Conservation (phyloP, 2,888 invertebrate genomes). For the Ypsolopha sequella region DNA sequence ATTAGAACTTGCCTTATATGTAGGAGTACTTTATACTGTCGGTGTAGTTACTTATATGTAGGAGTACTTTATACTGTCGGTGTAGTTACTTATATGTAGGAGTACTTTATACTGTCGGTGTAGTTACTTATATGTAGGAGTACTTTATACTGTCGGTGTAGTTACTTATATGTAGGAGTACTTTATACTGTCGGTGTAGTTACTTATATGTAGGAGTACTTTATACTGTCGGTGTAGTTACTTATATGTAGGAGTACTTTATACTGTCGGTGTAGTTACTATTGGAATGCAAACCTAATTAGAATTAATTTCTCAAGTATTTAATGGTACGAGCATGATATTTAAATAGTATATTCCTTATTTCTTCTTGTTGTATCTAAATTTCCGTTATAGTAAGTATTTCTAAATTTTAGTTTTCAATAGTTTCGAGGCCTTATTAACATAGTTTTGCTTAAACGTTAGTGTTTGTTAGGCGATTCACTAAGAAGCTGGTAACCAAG, state of each 20-base stretch:
- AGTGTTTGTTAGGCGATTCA: background rate
- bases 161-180: too few relatives aligned
- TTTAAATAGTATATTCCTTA: background rate
- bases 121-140: too few relatives aligned
- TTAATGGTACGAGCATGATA: background rate
- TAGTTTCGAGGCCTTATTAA: slow-evolving; percentile 3
- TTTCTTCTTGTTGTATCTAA: background rate
- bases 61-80: too few relatives aligned
- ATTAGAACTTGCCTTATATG: too few relatives aligned
- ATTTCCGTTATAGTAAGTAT: background rate
- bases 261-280: background rate
- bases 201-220: too few relatives aligned
- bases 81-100: too few relatives aligned
- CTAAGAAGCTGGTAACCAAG: background rate
- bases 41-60: background rate
- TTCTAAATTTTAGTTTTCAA: background rate
- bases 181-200: too few relatives aligned
- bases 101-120: too few relatives aligned
- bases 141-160: too few relatives aligned
- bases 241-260: background rate
- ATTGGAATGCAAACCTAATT: background rate
- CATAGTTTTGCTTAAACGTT: background rate
- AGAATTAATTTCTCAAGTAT: background rate
- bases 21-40: too few relatives aligned
- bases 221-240: too few relatives aligned